Conservation (phyloP, 2,113 vertebrate species). For the Rhagologus leucostigma region DNA sequence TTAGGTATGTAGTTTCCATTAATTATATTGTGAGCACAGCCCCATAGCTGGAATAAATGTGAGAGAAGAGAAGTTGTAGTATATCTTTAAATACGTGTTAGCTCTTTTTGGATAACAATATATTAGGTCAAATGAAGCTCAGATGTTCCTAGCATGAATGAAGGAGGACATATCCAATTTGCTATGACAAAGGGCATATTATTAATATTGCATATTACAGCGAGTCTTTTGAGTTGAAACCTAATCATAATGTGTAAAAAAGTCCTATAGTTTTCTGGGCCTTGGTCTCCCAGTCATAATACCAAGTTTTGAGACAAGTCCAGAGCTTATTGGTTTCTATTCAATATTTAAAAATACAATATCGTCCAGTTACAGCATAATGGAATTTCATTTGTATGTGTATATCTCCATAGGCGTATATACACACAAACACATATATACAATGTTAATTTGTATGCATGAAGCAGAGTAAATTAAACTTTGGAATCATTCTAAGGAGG, state of each 20-base stretch:
- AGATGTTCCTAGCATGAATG: neutral
- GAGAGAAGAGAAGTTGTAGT: neutral
- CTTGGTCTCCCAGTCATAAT: neutral
- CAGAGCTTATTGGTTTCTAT: neutral
- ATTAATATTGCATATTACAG: neutral
- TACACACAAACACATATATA: neutral
- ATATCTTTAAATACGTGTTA: neutral
- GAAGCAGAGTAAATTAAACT: neutral
- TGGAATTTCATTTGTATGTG: neutral
- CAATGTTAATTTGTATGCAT: neutral
- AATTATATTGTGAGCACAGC: neutral
- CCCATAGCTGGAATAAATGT: neutral
- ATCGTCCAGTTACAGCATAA: neutral
- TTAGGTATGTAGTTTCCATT: conserved; percentile 61
- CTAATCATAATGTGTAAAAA: neutral
- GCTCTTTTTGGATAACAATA: neutral
- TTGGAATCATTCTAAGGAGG: neutral
- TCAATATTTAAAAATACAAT: neutral
- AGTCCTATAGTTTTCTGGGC: neutral
- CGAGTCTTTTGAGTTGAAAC: neutral
- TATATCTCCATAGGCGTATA: neutral
- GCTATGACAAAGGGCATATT: neutral
- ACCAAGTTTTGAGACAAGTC: neutral
- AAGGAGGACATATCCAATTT: neutral
- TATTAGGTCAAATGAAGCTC: neutral